Conservation (phyloP, 2,888 invertebrate species). For the Cryptus armator region DNA sequence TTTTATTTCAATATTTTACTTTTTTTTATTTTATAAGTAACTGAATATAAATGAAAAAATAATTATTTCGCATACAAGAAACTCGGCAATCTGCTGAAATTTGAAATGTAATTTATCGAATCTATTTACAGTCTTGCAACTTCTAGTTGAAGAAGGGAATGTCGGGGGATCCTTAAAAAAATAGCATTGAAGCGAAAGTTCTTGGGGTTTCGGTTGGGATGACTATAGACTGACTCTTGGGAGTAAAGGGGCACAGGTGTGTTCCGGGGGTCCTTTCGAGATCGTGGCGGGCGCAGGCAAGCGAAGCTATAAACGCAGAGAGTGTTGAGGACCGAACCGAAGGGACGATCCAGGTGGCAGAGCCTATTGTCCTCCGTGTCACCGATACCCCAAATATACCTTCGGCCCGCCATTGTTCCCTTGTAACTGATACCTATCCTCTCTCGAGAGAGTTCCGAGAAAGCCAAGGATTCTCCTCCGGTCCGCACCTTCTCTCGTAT, state of each 20-base stretch:
- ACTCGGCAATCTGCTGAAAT: neutral
- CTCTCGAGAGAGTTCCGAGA: slow-evolving; percentile 50
- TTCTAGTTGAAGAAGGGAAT: neutral
- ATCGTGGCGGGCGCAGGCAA: slow-evolving; percentile 20
- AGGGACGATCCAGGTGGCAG: slow-evolving; percentile 75
- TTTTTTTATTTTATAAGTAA: neutral
- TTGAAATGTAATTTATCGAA: neutral
- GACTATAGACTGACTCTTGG: neutral
- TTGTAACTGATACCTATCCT: slow-evolving; percentile 76
- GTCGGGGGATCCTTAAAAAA: slow-evolving; percentile 9
- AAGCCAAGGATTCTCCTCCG: slow-evolving; percentile 48
- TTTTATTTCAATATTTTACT: too few relatives aligned
- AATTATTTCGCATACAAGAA: too few relatives aligned
- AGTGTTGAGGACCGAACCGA: slow-evolving; percentile 18
- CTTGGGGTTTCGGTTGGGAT: neutral
- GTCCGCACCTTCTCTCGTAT: slow-evolving; percentile 46
- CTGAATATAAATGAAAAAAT: neutral
- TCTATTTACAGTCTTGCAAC: neutral
- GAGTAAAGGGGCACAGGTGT: slow-evolving; percentile 39
- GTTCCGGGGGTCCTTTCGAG: slow-evolving; percentile 49
- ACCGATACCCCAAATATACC: slow-evolving; percentile 80
- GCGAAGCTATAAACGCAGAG: slow-evolving; percentile 26
- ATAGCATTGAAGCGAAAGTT: slow-evolving; percentile 22
- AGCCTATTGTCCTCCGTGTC: slow-evolving; percentile 76
- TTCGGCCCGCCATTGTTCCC: slow-evolving; percentile 74